Percentiles rank a stretch among this genome's conserved stretches.
Conservation (phyloP, 2,113 vertebrate species). For the Nesogale talazaci region DNA sequence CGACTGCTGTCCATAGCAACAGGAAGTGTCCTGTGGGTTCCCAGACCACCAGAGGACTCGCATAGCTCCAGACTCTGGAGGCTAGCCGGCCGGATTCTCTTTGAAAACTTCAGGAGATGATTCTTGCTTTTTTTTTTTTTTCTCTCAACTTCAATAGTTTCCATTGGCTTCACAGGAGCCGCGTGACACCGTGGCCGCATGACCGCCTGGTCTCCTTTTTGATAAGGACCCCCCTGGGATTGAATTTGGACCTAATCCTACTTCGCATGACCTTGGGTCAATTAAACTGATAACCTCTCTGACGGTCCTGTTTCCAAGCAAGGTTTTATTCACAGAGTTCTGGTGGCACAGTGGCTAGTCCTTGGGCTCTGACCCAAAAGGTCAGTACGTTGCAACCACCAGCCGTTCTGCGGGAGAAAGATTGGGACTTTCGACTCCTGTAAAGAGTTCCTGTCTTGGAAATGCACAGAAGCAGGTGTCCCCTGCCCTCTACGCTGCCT, state of each 20-base stretch:
- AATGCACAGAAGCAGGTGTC: not conserved
- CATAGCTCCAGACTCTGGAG: not conserved
- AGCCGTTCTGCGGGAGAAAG: no score
- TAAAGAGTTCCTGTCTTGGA: no score
- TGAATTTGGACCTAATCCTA: not conserved
- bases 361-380: not conserved
- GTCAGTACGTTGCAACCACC: no score
- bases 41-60: not conserved
- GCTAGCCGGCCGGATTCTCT: not conserved
- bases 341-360: not conserved
- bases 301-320: not conserved
- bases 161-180: not conserved
- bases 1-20: not conserved
- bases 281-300: not conserved
- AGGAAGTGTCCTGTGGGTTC: not conserved
- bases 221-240: not conserved
- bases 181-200: not conserved
- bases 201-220: not conserved
- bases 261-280: not conserved
- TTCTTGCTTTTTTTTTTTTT: not conserved
- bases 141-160: not conserved
- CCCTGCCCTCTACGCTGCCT: not conserved
- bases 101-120: not conserved
- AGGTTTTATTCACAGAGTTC: not conserved
- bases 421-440: no score